phyloP scores from a whole-genome alignment of 2,113 vertebrate genomes.

The Stictonetta naevosa region DNA sequence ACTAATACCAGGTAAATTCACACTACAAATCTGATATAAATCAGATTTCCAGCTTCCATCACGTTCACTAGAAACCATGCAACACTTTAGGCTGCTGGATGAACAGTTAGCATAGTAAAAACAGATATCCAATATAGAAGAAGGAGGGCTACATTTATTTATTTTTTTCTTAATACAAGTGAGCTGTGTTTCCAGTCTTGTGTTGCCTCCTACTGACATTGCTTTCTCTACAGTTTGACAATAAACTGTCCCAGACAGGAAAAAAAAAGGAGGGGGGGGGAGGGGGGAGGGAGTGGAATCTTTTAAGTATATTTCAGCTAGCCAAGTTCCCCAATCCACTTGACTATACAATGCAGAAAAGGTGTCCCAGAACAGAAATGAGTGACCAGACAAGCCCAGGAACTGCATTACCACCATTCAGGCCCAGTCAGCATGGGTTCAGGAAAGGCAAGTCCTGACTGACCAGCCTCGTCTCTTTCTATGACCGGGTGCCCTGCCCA shows the following conservation, averaged over 20 bases:
- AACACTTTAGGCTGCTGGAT: not conserved
- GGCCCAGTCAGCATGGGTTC: too few relatives aligned
- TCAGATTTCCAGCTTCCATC: not conserved
- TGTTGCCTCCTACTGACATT: not conserved
- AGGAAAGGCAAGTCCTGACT: too few relatives aligned
- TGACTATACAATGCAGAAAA: not conserved
- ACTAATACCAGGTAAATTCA: not conserved
- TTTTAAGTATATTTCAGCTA: not conserved
- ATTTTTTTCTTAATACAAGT: not conserved
- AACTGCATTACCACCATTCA: not conserved
- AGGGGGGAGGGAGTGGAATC: not conserved
- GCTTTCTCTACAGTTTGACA: not conserved
- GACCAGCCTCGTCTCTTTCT: too few relatives aligned
- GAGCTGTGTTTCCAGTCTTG: not conserved
- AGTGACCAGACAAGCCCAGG: not conserved
- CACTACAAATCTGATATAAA: not conserved
- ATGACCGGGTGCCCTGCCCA: too few relatives aligned
- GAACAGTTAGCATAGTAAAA: not conserved
- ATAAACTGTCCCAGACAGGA: not conserved
- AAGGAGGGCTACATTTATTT: not conserved
- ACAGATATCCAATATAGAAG: not conserved
- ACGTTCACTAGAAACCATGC: not conserved
- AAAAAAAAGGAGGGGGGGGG: too few relatives aligned
- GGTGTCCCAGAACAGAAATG: not conserved
- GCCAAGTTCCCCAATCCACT: fast-evolving